Base-by-base conservation (phyloP, 2,113 vertebrate species). In the Neodon shergylaensis region DNA sequence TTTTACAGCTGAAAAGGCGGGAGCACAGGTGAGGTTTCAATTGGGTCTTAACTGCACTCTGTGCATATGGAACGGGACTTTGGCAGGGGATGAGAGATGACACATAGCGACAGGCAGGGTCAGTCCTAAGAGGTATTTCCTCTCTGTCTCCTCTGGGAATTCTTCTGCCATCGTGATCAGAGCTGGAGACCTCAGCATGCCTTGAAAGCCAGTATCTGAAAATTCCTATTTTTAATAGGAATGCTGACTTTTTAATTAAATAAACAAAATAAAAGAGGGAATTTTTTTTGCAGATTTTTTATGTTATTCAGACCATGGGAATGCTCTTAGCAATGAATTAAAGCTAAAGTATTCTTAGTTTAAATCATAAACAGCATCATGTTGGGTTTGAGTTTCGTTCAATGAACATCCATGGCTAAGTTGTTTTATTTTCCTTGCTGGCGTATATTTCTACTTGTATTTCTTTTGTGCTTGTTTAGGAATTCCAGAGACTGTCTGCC, bases 401-500 rank as follows among this genome's bases (percentile, higher is more conserved):
- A 89, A 87, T 54, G 96, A 96, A 77, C 47, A 94, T 44, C 49
- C 65, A 49, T 11, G 65, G 52, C 77, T 58, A 24, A 73, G 49
- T n/a, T 90, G 47, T 33, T 19, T 33, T 81, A 21, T 72, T 95
- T 94, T 79, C 11, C 52, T 74, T 72, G 44, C 72, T 85, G 54
- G 73, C 72, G 1, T 70, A 12, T 72, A 83, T 85, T 96, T 83
- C 86, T 63, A 85, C 66, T 70, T 95, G 83, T 93, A 79, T 76
- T 91, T 93, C 76, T 96, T 83, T 92, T 91, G 10, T 79, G 76
- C 78, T 77, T 66, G 36, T 61, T 91, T 94, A 39, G 72, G 70
- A 84, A 94, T 95, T 95, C 90, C 58, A 65, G 31, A 47, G 65
- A 95, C 65, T 77, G 6, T 93, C 94, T 87, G 68, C 61, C 90